These are phyloP conservation scores for Coptodon bakossiorum DNA, from an alignment of 2,113 vertebrate species.

Conservation along the genomic window DNA sequence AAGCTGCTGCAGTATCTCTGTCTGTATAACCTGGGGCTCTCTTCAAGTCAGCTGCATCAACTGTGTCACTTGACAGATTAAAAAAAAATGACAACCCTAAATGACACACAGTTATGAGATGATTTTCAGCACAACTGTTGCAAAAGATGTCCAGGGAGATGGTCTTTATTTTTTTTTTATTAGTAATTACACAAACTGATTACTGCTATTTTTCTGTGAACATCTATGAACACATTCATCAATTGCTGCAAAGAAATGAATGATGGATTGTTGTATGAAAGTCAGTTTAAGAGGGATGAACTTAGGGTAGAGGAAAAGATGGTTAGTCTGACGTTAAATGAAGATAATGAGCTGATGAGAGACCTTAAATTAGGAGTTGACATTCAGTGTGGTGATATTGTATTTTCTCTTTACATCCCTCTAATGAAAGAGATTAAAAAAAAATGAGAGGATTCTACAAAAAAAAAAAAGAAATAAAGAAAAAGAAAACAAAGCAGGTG, in stretches of 20 bases:
- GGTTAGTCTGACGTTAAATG: neutral
- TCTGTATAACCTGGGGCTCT: neutral
- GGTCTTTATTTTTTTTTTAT: rapidly evolving
- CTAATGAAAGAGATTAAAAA: neutral
- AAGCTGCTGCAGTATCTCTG: neutral
- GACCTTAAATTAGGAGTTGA: neutral
- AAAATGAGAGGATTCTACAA: neutral
- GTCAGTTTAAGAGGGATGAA: neutral
- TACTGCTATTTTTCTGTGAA: neutral
- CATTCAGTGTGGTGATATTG: neutral
- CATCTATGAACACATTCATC: neutral
- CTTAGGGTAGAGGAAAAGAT: neutral
- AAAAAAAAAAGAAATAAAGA: neutral
- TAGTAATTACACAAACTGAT: neutral
- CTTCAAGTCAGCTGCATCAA: neutral
- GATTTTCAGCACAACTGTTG: rapidly evolving
- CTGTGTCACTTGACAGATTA: neutral
- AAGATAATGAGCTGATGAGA: neutral
- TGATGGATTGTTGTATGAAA: neutral
- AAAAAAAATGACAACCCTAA: neutral
- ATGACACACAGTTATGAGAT: neutral
- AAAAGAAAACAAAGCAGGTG: neutral
- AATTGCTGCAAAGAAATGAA: neutral
- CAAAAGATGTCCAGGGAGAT: neutral
- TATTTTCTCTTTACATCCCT: neutral